Conservation (phyloP, 2,888 invertebrate species). For the Hyles lineata region DNA sequence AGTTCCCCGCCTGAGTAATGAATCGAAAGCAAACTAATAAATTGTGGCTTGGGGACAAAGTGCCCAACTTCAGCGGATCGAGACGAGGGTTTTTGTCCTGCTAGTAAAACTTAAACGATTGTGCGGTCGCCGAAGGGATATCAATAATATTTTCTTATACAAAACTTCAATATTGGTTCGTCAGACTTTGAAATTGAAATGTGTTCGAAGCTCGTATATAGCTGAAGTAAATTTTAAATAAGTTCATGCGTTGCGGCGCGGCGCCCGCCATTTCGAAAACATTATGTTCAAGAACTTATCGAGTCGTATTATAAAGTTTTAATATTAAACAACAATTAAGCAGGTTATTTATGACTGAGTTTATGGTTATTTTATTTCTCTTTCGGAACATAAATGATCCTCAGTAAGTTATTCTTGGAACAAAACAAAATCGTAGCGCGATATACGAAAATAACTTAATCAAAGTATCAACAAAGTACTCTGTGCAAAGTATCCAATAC, state of each 20-base stretch:
- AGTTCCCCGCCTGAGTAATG: constrained; percentile 59
- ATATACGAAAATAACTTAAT: too few species aligned
- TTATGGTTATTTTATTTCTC: not conserved
- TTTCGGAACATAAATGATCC: not conserved
- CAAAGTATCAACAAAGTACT: too few species aligned
- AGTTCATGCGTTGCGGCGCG: not conserved
- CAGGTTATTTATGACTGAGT: not conserved
- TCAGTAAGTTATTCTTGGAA: too few species aligned
- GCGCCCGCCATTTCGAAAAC: not conserved
- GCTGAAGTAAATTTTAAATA: not conserved
- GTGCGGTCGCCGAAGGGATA: constrained; percentile 10
- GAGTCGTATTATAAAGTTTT: not conserved
- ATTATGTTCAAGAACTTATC: not conserved
- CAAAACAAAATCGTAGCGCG: too few species aligned
- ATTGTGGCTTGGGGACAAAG: constrained; percentile 62
- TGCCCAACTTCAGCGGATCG: constrained; percentile 48
- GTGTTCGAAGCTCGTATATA: not conserved
- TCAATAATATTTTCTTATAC: constrained; percentile 15
- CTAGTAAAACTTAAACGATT: constrained; percentile 28
- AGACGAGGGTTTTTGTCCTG: constrained; percentile 36
- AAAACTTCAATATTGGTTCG: constrained; percentile 11
- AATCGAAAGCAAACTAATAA: constrained; percentile 66
- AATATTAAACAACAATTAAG: not conserved
- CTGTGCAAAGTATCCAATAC: too few species aligned
- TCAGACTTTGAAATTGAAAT: not conserved